phyloP scores from a whole-genome alignment of 2,888 invertebrate species.

The Drosophila lutescens region DNA sequence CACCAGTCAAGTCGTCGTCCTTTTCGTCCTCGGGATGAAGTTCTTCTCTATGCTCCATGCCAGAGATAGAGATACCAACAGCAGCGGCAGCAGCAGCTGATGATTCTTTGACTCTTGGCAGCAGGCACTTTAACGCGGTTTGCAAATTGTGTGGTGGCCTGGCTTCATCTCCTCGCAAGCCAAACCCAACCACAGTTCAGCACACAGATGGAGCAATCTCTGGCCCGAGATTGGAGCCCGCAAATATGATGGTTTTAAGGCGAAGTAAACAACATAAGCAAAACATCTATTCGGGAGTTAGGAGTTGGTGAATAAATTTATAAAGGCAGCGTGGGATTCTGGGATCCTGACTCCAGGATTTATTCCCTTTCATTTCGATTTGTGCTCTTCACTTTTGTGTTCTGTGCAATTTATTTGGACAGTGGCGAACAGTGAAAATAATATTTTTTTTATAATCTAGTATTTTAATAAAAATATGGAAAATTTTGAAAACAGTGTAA shows the following conservation, averaged over 20 bases:
- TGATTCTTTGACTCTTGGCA: constrained; percentile 29
- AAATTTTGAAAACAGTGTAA: too few relatives aligned
- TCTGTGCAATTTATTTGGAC: too few relatives aligned
- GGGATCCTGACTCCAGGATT: too few relatives aligned
- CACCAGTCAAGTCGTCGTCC: background rate
- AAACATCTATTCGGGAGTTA: background rate
- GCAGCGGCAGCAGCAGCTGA: background rate
- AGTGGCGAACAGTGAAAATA: too few relatives aligned
- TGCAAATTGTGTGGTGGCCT: constrained; percentile 27
- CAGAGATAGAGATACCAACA: background rate
- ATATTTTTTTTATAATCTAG: too few relatives aligned
- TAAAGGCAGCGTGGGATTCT: background rate
- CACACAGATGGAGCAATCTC: constrained; percentile 10
- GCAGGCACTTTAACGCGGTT: constrained; percentile 37
- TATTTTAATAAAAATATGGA: too few relatives aligned
- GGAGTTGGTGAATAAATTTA: background rate
- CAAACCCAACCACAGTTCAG: constrained; percentile 1
- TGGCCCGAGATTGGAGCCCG: background rate
- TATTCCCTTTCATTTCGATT: too few relatives aligned
- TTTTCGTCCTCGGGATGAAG: constrained; percentile 1
- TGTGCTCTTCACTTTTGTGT: too few relatives aligned
- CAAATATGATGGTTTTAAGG: constrained; percentile 5
- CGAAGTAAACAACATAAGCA: background rate
- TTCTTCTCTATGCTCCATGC: background rate
- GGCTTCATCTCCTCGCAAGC: background rate